These are phyloP conservation scores for Tetranychus truncatus DNA, from an alignment of 2,888 invertebrate species.

Conservation along the genomic window DNA sequence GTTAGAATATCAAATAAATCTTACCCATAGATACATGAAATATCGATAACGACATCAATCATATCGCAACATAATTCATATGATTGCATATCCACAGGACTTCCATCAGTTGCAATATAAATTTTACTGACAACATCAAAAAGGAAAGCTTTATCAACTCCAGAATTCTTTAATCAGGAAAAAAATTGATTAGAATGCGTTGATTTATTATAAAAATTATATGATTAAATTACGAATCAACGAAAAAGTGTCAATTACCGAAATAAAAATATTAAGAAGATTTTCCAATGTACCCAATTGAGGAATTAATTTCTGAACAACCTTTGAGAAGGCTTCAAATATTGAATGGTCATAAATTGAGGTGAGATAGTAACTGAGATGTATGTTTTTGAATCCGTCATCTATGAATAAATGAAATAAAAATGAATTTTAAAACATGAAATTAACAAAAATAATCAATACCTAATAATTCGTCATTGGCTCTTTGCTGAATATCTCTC, in stretches of 20 bases:
- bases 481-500: conserved; percentile 88
- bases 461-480: conserved; percentile 81
- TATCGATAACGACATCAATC: conserved; percentile 98
- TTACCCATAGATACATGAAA: conserved; percentile 92
- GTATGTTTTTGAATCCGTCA: conserved; percentile 55
- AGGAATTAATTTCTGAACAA: conserved; percentile 93
- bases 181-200: conserved; percentile 25
- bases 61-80: conserved; percentile 99
- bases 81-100: conserved; percentile 98
- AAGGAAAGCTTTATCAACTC: conserved; percentile 95
- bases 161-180: conserved; percentile 57
- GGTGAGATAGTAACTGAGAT: conserved; percentile 72
- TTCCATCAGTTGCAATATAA: conserved; percentile 98
- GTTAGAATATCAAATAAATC: conserved; percentile 23
- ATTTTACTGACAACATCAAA: conserved; percentile 88
- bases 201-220: not conserved
- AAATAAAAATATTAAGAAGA: conserved; percentile 87
- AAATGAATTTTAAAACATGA: not conserved
- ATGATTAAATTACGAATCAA: conserved; percentile 4
- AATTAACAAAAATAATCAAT: conserved; percentile 29
- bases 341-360: conserved; percentile 99
- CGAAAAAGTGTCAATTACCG: conserved; percentile 45
- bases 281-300: conserved; percentile 92
- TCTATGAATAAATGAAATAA: conserved; percentile 16
- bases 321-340: conserved; percentile 99